Conservation (phyloP, 2,797 vertebrate genomes). For the Acipenser oxyrinchus region DNA sequence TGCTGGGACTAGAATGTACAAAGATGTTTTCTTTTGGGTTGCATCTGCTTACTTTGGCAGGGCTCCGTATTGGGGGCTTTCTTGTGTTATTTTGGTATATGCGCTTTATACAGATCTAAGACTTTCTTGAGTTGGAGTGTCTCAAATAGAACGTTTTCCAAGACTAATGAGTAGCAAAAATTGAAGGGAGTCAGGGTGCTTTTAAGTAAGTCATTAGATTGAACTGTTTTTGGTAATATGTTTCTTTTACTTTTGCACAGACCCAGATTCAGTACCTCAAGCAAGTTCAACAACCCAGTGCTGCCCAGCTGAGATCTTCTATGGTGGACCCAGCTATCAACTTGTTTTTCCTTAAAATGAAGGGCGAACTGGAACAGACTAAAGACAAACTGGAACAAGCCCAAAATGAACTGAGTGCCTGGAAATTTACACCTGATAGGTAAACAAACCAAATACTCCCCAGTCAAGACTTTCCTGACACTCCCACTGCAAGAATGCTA, state of each 20-base stretch:
- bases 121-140: too few species aligned
- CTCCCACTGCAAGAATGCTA: constrained; percentile 96
- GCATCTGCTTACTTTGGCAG: too few species aligned
- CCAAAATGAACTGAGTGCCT: constrained; percentile 99
- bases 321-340: constrained; percentile 99
- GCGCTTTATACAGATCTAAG: too few species aligned
- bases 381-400: constrained; percentile 99
- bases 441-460: constrained; percentile 97
- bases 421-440: constrained; percentile 99
- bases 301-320: constrained; percentile 95
- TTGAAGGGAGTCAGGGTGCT: too few species aligned
- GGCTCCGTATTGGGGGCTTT: too few species aligned
- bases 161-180: too few species aligned
- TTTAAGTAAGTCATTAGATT: too few species aligned
- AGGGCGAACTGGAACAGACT: constrained; percentile 99
- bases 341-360: constrained; percentile 99
- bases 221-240: constrained; percentile 36
- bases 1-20: too few species aligned
- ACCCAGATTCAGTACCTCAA: constrained; percentile 99
- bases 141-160: too few species aligned
- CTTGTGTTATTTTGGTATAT: too few species aligned
- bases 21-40: too few species aligned
- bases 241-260: constrained; percentile 56
- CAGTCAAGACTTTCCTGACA: constrained; percentile 98
- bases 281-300: constrained; percentile 98